Evolutionary conservation across 2,888 invertebrate species (phyloP).

Genomic region (Drosophila mettleri): DNA sequence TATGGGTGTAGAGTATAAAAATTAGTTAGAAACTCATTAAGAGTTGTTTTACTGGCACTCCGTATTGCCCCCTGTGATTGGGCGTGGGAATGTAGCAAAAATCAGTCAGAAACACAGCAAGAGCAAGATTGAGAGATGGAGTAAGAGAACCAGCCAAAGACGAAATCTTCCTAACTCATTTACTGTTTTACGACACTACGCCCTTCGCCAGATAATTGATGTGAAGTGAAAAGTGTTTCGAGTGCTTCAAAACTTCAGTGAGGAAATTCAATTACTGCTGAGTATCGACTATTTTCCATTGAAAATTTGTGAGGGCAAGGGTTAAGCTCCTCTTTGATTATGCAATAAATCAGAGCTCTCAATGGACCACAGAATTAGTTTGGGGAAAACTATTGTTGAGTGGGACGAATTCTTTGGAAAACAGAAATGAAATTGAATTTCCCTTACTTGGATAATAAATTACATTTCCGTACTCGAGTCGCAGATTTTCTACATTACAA

Average conservation of each 20-base stretch:
- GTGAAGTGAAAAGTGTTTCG: conserved; percentile 48
- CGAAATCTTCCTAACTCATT: conserved; percentile 25
- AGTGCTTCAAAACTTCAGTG: conserved; percentile 33
- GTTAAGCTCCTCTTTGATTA: conserved; percentile 31
- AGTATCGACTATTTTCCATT: conserved; percentile 32
- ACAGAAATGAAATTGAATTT: conserved; percentile 20
- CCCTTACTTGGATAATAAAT: conserved; percentile 11
- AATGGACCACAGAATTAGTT: conserved; percentile 29
- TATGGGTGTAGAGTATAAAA: conserved; percentile 24
- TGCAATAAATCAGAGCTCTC: conserved; percentile 49
- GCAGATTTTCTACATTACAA: not conserved
- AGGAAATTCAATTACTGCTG: conserved; percentile 52
- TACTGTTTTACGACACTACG: conserved; percentile 34
- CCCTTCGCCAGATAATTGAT: conserved; percentile 42
- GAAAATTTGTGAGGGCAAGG: conserved; percentile 19
- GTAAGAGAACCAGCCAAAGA: not conserved
- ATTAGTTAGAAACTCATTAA: conserved; percentile 77
- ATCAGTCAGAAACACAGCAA: conserved; percentile 9
- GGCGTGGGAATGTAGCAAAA: conserved; percentile 62
- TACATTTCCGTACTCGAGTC: conserved; percentile 2
- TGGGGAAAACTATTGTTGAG: conserved; percentile 19
- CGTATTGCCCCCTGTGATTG: conserved; percentile 47
- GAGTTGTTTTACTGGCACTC: conserved; percentile 42
- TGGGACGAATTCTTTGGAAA: conserved; percentile 14
- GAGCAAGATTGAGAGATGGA: not conserved